A percentile compares a stretch with the other conserved stretches of the same genome.
Conservation (phyloP, 2,113 vertebrate species). For the Tretioscincus oriximinensis region DNA sequence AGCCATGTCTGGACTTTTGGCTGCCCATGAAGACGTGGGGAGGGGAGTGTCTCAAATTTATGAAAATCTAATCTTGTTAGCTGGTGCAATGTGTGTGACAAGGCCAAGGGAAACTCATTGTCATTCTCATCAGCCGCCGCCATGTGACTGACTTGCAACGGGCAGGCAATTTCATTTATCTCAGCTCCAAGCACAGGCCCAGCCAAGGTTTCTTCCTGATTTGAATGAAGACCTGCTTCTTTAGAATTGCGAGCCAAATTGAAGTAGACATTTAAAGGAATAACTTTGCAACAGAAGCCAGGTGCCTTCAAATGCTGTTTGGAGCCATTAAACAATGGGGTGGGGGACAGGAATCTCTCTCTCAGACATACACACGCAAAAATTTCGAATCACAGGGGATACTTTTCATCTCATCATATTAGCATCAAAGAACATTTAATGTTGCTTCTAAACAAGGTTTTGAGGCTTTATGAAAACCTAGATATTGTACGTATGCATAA, state of each 20-base stretch:
- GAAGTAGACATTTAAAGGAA: constrained; percentile 40
- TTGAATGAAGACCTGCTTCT: not conserved
- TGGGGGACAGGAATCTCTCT: too few relatives aligned
- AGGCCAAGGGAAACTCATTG: constrained; percentile 48
- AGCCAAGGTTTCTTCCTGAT: constrained; percentile 20
- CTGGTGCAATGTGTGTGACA: constrained; percentile 57
- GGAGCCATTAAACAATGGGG: too few relatives aligned
- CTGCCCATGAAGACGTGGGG: constrained; percentile 21
- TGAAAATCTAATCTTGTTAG: constrained; percentile 82
- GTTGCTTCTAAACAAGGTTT: not conserved
- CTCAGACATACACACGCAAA: not conserved
- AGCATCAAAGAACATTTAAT: not conserved
- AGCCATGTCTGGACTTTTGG: constrained; percentile 50
- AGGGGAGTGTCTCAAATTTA: constrained; percentile 70
- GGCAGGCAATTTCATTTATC: constrained; percentile 43
- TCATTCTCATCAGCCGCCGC: constrained; percentile 59
- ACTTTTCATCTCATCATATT: too few relatives aligned
- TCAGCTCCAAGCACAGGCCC: constrained; percentile 29
- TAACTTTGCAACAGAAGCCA: constrained; percentile 25
- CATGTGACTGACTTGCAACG: constrained; percentile 58
- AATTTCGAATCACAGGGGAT: not conserved
- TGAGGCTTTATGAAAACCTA: too few relatives aligned
- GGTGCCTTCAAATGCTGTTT: not conserved
- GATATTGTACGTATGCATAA: too few relatives aligned
- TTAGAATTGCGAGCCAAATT: not conserved